These are phyloP conservation scores for Oopsacas minuta DNA, from an alignment of 37 sponge, comb jelly and placozoan genomes.

Conservation along the genomic window DNA sequence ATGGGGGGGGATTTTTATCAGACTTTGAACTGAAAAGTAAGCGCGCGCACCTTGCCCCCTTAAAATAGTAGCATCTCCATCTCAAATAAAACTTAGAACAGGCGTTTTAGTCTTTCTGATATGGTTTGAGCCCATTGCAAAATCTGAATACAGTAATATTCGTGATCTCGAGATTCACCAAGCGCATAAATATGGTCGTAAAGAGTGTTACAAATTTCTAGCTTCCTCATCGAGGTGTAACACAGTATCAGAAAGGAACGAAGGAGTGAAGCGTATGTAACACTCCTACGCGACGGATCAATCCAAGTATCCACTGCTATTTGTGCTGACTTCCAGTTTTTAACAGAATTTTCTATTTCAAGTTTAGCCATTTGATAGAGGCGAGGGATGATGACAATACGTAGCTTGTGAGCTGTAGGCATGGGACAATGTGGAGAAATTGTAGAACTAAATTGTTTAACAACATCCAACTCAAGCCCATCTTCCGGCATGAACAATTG, in stretches of 20 bases:
- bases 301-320: not conserved
- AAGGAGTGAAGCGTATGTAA: slow-evolving; percentile 9
- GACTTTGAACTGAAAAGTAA: not conserved
- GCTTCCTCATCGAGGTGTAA: not conserved
- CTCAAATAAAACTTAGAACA: slow-evolving; percentile 6
- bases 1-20: slow-evolving; percentile 10
- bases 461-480: not conserved
- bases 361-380: slow-evolving; percentile 12
- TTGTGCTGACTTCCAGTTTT: slow-evolving; percentile 18
- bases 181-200: slow-evolving; percentile 1
- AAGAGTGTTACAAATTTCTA: slow-evolving; percentile 7
- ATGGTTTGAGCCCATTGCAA: slow-evolving; percentile 8
- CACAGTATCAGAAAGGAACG: slow-evolving; percentile 1
- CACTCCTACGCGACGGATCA: slow-evolving; percentile 15
- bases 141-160: slow-evolving; percentile 5
- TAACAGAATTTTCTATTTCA: not conserved
- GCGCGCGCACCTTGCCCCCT: not conserved
- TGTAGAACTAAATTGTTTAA: not conserved
- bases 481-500: not conserved
- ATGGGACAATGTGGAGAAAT: not conserved
- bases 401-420: not conserved
- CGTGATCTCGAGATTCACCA: slow-evolving; percentile 18
- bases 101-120: not conserved
- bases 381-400: not conserved
- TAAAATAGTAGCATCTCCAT: slow-evolving; percentile 16